These are phyloP conservation scores for Rapana venosa DNA, from an alignment of 2,888 invertebrate genomes.

Conservation along the genomic window DNA sequence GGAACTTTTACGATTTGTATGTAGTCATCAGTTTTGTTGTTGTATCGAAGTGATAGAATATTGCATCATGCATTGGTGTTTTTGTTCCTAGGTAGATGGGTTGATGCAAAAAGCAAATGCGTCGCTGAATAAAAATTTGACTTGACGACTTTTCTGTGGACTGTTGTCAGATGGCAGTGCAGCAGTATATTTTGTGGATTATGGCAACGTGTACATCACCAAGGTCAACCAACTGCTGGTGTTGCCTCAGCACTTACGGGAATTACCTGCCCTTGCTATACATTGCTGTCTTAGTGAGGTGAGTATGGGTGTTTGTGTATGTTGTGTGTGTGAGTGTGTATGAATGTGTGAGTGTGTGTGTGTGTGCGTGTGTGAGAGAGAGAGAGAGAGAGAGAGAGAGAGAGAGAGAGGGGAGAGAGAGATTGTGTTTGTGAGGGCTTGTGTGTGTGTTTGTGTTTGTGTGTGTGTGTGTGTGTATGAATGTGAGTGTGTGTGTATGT, in stretches of 20 bases:
- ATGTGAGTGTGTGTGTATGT: too few relatives aligned
- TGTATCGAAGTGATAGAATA: too few relatives aligned
- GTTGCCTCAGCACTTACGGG: constrained; percentile 56
- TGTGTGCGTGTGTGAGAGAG: not conserved
- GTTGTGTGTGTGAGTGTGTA: not conserved
- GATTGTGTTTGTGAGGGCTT: too few relatives aligned
- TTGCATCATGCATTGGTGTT: not conserved
- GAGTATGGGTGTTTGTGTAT: not conserved
- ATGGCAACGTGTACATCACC: constrained; percentile 63
- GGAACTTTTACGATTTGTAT: too few relatives aligned
- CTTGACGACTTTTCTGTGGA: not conserved
- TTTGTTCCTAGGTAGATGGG: too few relatives aligned
- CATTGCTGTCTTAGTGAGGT: constrained; percentile 69
- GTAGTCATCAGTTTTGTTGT: too few relatives aligned
- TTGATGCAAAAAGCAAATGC: too few relatives aligned
- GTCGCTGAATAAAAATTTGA: too few relatives aligned
- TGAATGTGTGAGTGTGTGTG: not conserved
- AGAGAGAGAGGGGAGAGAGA: too few relatives aligned
- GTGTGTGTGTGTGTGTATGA: too few relatives aligned
- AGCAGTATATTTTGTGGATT: constrained; percentile 67
- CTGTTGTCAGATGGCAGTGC: constrained; percentile 47
- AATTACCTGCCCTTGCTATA: constrained; percentile 64
- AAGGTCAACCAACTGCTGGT: constrained; percentile 52
- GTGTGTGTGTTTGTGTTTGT: too few relatives aligned
- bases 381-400: too few relatives aligned